These are phyloP conservation scores for Protobothrops mucrosquamatus DNA, from an alignment of 2,113 vertebrate genomes.

Conservation along the genomic window DNA sequence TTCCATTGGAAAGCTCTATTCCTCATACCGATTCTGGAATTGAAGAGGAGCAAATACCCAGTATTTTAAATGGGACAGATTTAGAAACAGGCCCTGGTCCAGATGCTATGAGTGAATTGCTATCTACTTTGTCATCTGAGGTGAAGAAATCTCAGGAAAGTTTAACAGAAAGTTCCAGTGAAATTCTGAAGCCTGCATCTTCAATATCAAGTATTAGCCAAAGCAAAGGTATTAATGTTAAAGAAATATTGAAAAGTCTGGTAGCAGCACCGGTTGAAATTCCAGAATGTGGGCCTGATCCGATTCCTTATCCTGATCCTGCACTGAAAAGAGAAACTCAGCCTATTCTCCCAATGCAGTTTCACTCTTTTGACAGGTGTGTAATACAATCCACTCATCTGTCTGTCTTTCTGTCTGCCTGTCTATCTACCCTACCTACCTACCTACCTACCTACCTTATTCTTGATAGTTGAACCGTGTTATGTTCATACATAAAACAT, in stretches of 20 bases:
- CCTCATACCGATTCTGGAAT: conserved; percentile 89
- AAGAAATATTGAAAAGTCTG: conserved; percentile 93
- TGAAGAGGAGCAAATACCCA: conserved; percentile 82
- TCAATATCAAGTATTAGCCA: conserved; percentile 88
- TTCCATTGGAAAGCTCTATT: conserved; percentile 75
- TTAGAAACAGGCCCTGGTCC: conserved; percentile 74
- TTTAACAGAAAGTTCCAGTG: conserved; percentile 79
- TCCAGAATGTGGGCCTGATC: conserved; percentile 83
- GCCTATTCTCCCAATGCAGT: conserved; percentile 89
- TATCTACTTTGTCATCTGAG: conserved; percentile 85
- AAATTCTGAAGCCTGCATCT: conserved; percentile 77
- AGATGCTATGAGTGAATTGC: conserved; percentile 80
- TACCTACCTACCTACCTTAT: conserved; percentile 6
- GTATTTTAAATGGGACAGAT: conserved; percentile 83
- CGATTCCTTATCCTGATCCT: conserved; percentile 83
- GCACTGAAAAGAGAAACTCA: conserved; percentile 88
- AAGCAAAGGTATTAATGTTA: conserved; percentile 92
- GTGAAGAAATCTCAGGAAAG: conserved; percentile 88
- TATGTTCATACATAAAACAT: neutral
- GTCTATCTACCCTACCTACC: neutral
- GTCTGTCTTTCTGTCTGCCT: neutral
- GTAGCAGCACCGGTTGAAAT: conserved; percentile 87
- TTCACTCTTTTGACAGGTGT: conserved; percentile 98
- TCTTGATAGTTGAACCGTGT: conserved; percentile 10
- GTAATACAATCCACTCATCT: conserved; percentile 34